Base-by-base conservation (phyloP, 2,797 vertebrate species). In the Enteromius thamalakanensis region DNA sequence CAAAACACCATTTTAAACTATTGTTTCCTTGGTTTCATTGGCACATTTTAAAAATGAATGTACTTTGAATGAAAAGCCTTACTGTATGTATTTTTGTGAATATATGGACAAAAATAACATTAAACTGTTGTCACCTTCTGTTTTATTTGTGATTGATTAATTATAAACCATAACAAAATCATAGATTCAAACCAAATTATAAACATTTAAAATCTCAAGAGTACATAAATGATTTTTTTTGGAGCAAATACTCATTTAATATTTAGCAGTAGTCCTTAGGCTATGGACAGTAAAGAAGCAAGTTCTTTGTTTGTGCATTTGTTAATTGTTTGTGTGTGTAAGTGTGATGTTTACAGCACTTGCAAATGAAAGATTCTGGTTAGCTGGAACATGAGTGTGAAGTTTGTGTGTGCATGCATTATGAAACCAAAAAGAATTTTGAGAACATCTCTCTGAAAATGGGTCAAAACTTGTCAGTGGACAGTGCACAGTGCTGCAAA, bases 281-380 rank as follows among this genome's bases (percentile, higher is more conserved):
- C 17, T 37, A 21, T n/a, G 34, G 65, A 68, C 14, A 29, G 69
- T 8, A 6, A 34, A n/a, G 17, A 64, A 64, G 40, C 26, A 62
- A 47, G 3, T 6, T 55, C 8, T 77, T 64, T 45, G 34, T 29
- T 29, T 77, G 37, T 64, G 23, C 14, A 77, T 29, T 62, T 51
- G 14, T 45, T 32, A 34, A 19, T 45, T 32, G 21, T 29, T 45
- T 72, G 32, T 80, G 7, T 45, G 55, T 76, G 64, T 60, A 32
- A 8, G 51, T 69, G 49, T 76, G n/a, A 62, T 34, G 29, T 75
- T 55, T 12, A 40, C 34, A 58, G n/a, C 53, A 40, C 74, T 76
- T 58, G 51, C 21, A 76, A 76, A 58, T 76, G 7, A 76, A 9
- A 12, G 72, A 55, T 75, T 37, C 49, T 55, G 11, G 53, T 14